phyloP scores from a whole-genome alignment of 2,797 vertebrate species.

The Perodicticus potto region DNA sequence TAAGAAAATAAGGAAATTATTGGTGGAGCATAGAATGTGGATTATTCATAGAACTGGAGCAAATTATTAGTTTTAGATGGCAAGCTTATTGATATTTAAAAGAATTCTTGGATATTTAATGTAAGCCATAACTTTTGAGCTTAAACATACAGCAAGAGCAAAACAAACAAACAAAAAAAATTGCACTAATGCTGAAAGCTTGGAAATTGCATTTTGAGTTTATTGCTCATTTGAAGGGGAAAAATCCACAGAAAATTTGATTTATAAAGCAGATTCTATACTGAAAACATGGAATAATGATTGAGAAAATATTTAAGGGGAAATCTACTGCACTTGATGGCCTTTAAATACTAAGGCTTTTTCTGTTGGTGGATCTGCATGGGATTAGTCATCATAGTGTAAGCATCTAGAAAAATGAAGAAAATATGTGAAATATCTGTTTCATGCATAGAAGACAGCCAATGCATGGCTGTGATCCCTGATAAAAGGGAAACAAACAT shows the following conservation, averaged over 20 bases:
- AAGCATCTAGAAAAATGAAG: background rate
- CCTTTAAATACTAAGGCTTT: background rate
- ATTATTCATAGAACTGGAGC: conserved; percentile 70
- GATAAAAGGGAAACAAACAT: background rate
- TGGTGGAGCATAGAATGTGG: conserved; percentile 62
- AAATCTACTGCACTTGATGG: background rate
- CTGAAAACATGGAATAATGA: background rate
- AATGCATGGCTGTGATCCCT: background rate
- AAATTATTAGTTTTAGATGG: conserved; percentile 66
- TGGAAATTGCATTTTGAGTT: conserved; percentile 29
- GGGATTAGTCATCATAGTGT: background rate
- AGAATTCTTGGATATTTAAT: background rate
- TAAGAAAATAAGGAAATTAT: conserved; percentile 77
- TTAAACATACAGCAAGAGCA: conserved; percentile 18
- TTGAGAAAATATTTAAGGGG: background rate
- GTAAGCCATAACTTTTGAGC: background rate
- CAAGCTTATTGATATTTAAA: conserved; percentile 63
- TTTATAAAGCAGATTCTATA: background rate
- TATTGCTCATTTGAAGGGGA: background rate
- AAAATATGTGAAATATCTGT: background rate
- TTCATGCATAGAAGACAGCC: background rate
- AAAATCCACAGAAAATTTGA: background rate
- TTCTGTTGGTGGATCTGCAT: background rate
- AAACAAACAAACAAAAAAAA: background rate
- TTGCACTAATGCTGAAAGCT: background rate